Evolutionary conservation across 1,140 invertebrate species (phyloP).

Genomic region (Pinna nobilis): DNA sequence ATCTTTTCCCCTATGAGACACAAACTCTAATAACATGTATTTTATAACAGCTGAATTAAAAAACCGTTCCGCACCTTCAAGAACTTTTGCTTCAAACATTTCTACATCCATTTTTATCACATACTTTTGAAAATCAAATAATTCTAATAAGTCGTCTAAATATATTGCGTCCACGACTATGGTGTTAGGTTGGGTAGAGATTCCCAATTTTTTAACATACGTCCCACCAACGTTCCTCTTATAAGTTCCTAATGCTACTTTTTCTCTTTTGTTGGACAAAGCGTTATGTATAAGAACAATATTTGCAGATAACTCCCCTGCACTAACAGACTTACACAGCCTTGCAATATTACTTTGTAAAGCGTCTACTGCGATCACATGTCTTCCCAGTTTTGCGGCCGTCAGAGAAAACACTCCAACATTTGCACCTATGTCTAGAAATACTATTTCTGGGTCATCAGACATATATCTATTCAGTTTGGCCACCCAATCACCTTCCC

Average conservation of each 20-base stretch:
- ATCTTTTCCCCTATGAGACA: conserved; percentile 23
- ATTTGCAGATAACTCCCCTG: conserved; percentile 39
- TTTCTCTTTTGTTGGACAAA: conserved; percentile 51
- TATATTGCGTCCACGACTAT: conserved; percentile 3
- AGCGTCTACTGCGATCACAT: conserved; percentile 64
- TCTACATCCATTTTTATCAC: conserved; percentile 76
- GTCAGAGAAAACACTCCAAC: conserved; percentile 62
- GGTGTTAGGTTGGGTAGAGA: neutral
- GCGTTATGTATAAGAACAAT: conserved; percentile 57
- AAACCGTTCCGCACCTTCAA: conserved; percentile 32
- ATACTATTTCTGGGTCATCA: conserved; percentile 32
- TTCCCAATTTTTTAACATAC: conserved; percentile 31
- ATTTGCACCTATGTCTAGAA: conserved; percentile 66
- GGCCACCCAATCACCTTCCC: conserved; percentile 33
- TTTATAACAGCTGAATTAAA: conserved; percentile 32
- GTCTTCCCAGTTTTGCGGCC: conserved; percentile 50
- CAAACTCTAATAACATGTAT: conserved; percentile 44
- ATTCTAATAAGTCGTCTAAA: conserved; percentile 42
- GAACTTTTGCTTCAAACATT: conserved; percentile 67
- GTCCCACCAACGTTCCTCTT: conserved; percentile 61
- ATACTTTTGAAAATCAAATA: conserved; percentile 29
- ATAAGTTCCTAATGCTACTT: conserved; percentile 38
- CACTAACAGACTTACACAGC: conserved; percentile 47
- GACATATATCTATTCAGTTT: conserved; percentile 12
- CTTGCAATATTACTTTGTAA: conserved; percentile 47